These are phyloP conservation scores for Xerus inauris DNA, from an alignment of 2,113 vertebrate species.

Conservation along the genomic window DNA sequence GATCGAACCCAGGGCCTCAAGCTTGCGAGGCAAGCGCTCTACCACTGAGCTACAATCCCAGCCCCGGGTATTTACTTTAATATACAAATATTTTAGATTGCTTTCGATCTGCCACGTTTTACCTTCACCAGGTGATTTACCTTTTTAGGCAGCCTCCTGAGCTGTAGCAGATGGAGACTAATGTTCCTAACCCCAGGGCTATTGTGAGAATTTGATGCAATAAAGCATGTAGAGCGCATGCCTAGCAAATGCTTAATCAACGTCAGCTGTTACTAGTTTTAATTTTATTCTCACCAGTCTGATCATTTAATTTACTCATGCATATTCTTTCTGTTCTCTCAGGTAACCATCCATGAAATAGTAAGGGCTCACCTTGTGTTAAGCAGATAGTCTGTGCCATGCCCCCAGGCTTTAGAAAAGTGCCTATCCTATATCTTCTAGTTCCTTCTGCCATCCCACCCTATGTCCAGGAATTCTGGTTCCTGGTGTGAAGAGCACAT, in stretches of 20 bases:
- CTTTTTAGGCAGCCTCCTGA: neutral
- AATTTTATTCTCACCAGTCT: neutral
- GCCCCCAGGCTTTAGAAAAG: neutral
- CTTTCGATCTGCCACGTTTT: neutral
- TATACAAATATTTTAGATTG: conserved; percentile 20
- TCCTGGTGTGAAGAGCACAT: neutral
- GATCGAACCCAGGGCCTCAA: too few relatives aligned
- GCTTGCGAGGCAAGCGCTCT: too few relatives aligned
- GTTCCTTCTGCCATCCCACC: neutral
- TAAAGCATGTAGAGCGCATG: neutral
- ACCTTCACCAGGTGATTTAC: neutral
- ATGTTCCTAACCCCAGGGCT: neutral
- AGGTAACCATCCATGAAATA: neutral
- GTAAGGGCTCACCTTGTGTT: neutral
- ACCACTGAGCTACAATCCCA: too few relatives aligned
- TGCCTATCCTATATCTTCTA: neutral
- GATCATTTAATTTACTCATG: neutral
- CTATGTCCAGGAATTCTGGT: neutral
- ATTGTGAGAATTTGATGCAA: neutral
- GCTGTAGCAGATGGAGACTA: neutral
- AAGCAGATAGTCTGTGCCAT: neutral
- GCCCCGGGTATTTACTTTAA: neutral
- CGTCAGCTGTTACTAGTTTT: neutral
- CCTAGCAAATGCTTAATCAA: neutral
- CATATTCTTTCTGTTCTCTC: neutral